Percentiles rank a stretch among this genome's conserved stretches.
phyloP scores from a whole-genome alignment of 1,140 invertebrate genomes.

The Octopus sinensis region DNA sequence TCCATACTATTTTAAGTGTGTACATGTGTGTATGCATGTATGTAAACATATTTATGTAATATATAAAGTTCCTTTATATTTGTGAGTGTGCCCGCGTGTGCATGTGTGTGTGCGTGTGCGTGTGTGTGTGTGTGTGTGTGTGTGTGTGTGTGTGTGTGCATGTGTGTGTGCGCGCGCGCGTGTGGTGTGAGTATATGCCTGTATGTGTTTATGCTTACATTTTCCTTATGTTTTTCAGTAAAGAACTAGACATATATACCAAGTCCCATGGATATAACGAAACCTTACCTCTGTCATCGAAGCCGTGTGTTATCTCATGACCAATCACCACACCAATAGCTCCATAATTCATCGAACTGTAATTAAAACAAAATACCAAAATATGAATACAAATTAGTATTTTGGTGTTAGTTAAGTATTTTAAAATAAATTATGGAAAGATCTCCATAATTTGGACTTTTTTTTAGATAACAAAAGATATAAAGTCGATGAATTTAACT shows the following conservation, averaged over 20 bases:
- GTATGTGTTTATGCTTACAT: background rate
- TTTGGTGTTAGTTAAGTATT: no score
- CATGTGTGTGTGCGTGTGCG: background rate
- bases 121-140: background rate
- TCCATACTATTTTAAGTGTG: no score
- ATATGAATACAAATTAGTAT: no score
- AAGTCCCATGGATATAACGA: background rate
- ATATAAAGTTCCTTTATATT: no score
- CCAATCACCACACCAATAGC: constrained; percentile 64
- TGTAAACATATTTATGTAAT: no score
- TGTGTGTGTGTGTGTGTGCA: background rate
- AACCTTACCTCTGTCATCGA: constrained; percentile 56
- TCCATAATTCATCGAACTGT: constrained; percentile 61
- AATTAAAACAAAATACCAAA: background rate
- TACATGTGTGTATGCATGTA: no score
- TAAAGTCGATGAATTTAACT: no score
- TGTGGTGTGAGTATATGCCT: background rate
- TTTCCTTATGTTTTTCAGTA: no score
- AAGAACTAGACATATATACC: background rate
- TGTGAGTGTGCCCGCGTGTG: background rate
- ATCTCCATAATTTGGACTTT: no score
- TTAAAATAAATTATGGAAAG: no score
- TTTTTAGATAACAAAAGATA: no score
- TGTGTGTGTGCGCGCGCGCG: background rate
- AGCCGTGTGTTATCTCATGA: constrained; percentile 64